Conservation (phyloP, 2,888 invertebrate genomes). For the Phanerotoma sp. region DNA sequence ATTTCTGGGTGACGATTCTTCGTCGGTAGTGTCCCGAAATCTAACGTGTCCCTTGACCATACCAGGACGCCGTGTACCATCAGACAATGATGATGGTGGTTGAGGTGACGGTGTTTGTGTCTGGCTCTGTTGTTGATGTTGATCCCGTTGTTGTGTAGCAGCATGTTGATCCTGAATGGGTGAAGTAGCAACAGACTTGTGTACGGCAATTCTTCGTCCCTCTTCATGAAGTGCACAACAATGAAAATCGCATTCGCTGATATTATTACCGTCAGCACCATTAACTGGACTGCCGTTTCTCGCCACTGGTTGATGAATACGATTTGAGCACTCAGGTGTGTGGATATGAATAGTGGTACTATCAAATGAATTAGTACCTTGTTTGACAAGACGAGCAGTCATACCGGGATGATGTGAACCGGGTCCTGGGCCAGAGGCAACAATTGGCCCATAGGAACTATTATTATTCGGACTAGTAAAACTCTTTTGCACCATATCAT, state of each 20-base stretch:
- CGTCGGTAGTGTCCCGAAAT: conserved; percentile 79
- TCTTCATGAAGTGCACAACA: conserved; percentile 94
- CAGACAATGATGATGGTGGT: conserved; percentile 59
- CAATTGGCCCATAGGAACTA: conserved; percentile 51
- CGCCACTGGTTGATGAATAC: conserved; percentile 69
- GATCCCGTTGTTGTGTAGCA: conserved; percentile 45
- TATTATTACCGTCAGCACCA: conserved; percentile 59
- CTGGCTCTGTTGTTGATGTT: conserved; percentile 50
- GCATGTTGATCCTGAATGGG: conserved; percentile 76
- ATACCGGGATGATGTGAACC: conserved; percentile 34
- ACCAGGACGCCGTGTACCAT: conserved; percentile 57
- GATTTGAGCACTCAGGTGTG: conserved; percentile 77
- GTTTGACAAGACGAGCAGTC: conserved; percentile 59
- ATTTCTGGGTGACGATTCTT: conserved; percentile 36
- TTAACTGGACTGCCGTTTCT: conserved; percentile 68
- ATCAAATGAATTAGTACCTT: conserved; percentile 66
- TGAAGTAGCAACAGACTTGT: conserved; percentile 90
- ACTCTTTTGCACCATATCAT: conserved; percentile 68
- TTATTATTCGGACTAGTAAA: conserved; percentile 53
- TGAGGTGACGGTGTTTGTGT: conserved; percentile 65
- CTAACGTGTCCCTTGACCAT: conserved; percentile 78
- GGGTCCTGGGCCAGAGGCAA: conserved; percentile 43
- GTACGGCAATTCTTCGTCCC: conserved; percentile 86
- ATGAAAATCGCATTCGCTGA: conserved; percentile 88
- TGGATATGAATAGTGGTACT: conserved; percentile 77